These are phyloP conservation scores for Parthenolecanium corni DNA, from an alignment of 2,888 invertebrate genomes.

Conservation along the genomic window DNA sequence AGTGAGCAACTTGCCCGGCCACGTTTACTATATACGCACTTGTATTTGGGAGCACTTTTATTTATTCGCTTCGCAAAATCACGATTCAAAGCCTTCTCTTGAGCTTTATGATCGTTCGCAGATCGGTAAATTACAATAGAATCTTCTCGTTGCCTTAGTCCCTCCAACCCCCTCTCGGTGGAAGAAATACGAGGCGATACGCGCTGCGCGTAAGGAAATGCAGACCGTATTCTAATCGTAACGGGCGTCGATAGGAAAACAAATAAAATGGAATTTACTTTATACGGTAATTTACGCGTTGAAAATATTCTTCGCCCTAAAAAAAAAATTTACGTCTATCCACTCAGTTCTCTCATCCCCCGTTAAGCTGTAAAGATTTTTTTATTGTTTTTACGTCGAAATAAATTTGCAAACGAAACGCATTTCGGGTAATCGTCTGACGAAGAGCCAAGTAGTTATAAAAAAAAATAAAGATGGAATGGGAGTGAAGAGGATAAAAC, in stretches of 20 bases:
- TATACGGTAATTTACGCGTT: constrained; percentile 9
- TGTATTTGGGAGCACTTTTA: too few species aligned
- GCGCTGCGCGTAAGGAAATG: too few species aligned
- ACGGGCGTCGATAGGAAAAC: background rate
- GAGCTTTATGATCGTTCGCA: background rate
- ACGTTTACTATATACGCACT: too few species aligned
- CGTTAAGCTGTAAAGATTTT: constrained; percentile 8
- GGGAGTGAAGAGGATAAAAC: background rate
- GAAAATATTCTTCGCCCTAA: constrained; percentile 11
- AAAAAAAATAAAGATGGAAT: background rate
- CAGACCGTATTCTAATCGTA: background rate
- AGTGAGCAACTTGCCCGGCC: too few species aligned
- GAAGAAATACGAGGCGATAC: background rate
- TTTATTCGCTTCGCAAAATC: too few species aligned
- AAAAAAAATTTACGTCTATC: constrained; percentile 11
- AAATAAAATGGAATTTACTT: constrained; percentile 18
- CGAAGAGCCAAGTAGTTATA: constrained; percentile 12
- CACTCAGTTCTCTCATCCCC: background rate
- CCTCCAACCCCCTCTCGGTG: background rate
- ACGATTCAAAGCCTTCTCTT: background rate
- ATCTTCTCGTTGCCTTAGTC: background rate
- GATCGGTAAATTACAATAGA: background rate
- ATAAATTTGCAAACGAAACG: constrained; percentile 22
- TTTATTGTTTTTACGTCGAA: constrained; percentile 1
- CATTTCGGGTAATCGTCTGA: constrained; percentile 18